These are phyloP conservation scores for Nasonovia ribisnigri DNA, from an alignment of 2,888 invertebrate species.

Conservation along the genomic window DNA sequence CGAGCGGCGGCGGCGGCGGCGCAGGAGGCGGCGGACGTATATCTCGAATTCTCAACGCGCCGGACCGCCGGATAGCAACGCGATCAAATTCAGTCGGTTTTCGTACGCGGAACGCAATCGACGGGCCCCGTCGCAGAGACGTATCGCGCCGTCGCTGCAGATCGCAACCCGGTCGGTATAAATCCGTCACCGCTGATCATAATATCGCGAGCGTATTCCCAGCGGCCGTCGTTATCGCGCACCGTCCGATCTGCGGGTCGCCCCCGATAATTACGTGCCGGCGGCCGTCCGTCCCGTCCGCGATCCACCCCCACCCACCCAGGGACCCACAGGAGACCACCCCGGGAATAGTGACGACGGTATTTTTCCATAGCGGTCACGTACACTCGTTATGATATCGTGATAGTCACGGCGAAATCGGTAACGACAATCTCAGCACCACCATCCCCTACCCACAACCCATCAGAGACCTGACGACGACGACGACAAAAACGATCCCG, in stretches of 20 bases:
- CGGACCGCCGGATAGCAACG: conserved; percentile 58
- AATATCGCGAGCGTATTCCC: not conserved
- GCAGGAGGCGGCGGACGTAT: conserved; percentile 16
- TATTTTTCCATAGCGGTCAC: not conserved
- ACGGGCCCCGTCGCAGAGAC: not conserved
- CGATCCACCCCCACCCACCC: not conserved
- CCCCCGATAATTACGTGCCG: not conserved
- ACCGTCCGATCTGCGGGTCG: not conserved
- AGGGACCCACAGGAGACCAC: not conserved
- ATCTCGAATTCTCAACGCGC: conserved; percentile 50
- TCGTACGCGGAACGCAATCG: conserved; percentile 58
- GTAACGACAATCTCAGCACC: not conserved
- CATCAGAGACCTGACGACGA: not conserved
- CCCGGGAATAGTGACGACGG: not conserved
- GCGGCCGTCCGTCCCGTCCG: not conserved
- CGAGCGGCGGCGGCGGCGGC: not conserved
- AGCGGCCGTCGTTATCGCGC: not conserved
- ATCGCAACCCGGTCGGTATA: not conserved
- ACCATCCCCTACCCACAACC: not conserved
- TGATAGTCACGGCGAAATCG: not conserved
- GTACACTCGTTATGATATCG: not conserved
- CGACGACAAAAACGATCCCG: not conserved
- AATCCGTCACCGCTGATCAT: not conserved
- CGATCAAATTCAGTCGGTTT: conserved; percentile 62
- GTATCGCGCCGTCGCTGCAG: not conserved